These are phyloP conservation scores for Gerosis bhagava DNA, from an alignment of 2,888 invertebrate species.

Conservation along the genomic window DNA sequence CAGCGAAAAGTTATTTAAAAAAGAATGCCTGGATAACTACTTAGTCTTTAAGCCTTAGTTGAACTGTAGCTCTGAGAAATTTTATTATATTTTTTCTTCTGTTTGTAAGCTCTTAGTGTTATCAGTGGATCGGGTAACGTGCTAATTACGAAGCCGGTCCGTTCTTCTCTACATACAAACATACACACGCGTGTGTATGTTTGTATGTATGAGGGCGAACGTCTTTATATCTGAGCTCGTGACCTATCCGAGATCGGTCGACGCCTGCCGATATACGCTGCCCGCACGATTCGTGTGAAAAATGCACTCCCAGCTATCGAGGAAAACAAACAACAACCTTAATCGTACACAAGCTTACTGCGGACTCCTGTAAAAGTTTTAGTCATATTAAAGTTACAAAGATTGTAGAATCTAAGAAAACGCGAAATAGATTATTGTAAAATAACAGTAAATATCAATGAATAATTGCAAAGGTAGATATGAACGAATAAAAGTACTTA, in stretches of 20 bases:
- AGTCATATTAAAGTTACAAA: too few relatives aligned
- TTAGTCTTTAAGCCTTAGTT: constrained; percentile 12
- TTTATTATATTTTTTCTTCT: constrained; percentile 13
- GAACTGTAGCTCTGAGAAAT: constrained; percentile 14
- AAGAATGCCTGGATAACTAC: too few relatives aligned
- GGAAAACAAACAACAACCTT: constrained; percentile 13
- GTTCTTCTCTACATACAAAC: not conserved
- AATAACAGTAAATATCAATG: too few relatives aligned
- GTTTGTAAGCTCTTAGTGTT: constrained; percentile 22
- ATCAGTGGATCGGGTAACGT: constrained; percentile 24
- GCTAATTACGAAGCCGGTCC: constrained; percentile 32
- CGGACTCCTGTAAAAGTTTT: too few relatives aligned
- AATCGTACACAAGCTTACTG: constrained; percentile 8
- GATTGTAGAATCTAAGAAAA: too few relatives aligned
- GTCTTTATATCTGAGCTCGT: constrained; percentile 34
- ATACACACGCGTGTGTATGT: not conserved
- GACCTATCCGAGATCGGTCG: constrained; percentile 27
- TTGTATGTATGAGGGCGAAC: constrained; percentile 13
- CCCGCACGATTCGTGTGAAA: constrained; percentile 23
- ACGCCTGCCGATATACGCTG: constrained; percentile 19
- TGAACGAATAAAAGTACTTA: too few relatives aligned
- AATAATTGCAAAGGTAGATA: too few relatives aligned
- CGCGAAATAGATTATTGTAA: too few relatives aligned
- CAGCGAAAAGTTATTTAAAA: too few relatives aligned
- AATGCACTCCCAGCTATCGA: constrained; percentile 12